Evolutionary conservation across 1,140 invertebrate species (phyloP).

Genomic region (Lepidurus arcticus): DNA sequence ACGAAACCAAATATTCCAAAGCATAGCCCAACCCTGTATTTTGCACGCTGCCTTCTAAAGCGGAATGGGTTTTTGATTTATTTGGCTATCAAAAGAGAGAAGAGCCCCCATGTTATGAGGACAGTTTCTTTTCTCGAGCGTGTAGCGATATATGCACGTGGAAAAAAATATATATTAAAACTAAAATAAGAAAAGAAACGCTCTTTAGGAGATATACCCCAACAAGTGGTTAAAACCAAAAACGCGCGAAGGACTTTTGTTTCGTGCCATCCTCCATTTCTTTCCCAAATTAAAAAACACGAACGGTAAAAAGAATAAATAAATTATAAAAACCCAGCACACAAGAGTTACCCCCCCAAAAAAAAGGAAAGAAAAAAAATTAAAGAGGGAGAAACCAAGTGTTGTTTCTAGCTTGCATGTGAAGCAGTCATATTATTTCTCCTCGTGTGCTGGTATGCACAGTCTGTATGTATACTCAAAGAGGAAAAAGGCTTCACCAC

Average conservation of each 20-base stretch:
- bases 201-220: neutral
- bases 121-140: conserved; percentile 15
- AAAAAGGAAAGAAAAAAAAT: no score
- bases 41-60: conserved; percentile 4
- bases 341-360: neutral
- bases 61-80: conserved; percentile 19
- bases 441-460: neutral
- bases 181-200: no score
- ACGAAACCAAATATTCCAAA: conserved; percentile 9
- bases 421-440: conserved; percentile 19
- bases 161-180: neutral
- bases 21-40: conserved; percentile 11
- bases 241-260: neutral
- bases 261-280: neutral
- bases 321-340: neutral
- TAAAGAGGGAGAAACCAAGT: neutral
- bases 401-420: neutral
- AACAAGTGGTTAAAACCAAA: neutral
- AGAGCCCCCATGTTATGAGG: conserved; percentile 1
- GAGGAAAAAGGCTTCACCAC: neutral
- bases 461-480: neutral
- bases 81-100: conserved; percentile 11
- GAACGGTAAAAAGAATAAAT: conserved; percentile 6
- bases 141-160: neutral
- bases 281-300: neutral